Conservation (phyloP, 2,113 vertebrate species). For the Leptocoma aspasia region DNA sequence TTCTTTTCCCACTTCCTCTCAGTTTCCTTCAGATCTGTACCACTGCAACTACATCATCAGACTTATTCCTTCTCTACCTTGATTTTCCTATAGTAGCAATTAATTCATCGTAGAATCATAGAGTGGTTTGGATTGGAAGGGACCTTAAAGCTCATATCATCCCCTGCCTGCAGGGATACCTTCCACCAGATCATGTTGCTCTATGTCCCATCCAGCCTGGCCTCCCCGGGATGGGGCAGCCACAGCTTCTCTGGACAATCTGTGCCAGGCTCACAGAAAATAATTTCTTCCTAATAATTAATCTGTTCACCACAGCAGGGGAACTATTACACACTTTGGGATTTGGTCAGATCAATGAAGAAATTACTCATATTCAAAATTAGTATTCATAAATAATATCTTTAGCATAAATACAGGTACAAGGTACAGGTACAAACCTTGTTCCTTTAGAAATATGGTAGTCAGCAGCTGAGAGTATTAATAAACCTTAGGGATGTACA, state of each 20-base stretch:
- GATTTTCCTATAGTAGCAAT: background rate
- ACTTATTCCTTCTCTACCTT: background rate
- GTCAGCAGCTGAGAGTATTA: background rate
- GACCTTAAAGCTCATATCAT: background rate
- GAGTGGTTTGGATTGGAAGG: background rate
- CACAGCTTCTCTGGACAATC: background rate
- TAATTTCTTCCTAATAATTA: background rate
- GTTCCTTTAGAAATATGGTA: background rate
- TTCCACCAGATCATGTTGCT: background rate
- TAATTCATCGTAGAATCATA: background rate
- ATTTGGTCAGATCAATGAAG: background rate
- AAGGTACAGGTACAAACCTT: background rate
- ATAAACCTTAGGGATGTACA: background rate
- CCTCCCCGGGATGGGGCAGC: no score
- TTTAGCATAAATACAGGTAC: background rate
- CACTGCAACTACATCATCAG: background rate
- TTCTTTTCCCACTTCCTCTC: background rate
- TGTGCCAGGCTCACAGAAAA: background rate
- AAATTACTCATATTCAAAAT: background rate
- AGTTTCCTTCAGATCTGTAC: background rate
- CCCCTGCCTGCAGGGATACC: background rate
- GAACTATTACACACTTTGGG: background rate
- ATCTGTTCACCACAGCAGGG: background rate
- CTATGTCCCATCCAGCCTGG: accelerated
- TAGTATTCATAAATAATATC: background rate